These are phyloP conservation scores for Physella acuta DNA, from an alignment of 1,140 invertebrate genomes.

Conservation along the genomic window DNA sequence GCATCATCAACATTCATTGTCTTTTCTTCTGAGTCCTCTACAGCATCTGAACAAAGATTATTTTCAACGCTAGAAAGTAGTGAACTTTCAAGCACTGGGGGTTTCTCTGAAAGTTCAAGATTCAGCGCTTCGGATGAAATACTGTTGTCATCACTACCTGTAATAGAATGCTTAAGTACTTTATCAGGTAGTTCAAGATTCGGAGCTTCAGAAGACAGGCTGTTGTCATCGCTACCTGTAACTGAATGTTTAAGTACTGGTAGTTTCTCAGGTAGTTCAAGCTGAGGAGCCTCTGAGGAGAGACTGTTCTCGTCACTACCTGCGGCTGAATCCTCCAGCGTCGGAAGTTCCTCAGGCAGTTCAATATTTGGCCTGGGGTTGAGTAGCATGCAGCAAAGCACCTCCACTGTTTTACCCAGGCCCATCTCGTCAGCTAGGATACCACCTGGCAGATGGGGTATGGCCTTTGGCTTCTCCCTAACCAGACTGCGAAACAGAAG, in stretches of 20 bases:
- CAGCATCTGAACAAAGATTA: too few relatives aligned
- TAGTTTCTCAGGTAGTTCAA: constrained; percentile 34
- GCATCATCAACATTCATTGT: neutral
- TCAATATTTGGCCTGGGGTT: constrained; percentile 62
- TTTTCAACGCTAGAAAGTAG: too few relatives aligned
- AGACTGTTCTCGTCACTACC: neutral
- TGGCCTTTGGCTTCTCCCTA: constrained; percentile 28
- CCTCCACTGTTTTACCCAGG: constrained; percentile 79
- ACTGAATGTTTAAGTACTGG: too few relatives aligned
- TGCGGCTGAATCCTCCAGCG: constrained; percentile 22
- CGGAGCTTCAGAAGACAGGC: neutral
- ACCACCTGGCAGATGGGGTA: constrained; percentile 65
- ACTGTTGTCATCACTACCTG: neutral
- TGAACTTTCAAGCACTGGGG: too few relatives aligned
- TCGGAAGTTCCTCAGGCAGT: constrained; percentile 39
- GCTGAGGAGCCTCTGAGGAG: neutral
- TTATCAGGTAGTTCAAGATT: neutral
- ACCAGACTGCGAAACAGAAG: constrained; percentile 35
- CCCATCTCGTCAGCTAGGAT: constrained; percentile 86
- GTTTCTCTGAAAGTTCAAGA: too few relatives aligned
- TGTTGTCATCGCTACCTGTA: neutral
- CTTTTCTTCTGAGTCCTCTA: neutral
- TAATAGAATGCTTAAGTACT: too few relatives aligned
- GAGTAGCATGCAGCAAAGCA: constrained; percentile 70
- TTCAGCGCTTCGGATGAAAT: neutral